A percentile compares a stretch with the other conserved stretches of the same genome.
Evolutionary conservation across 2,113 vertebrate genomes (phyloP).

Genomic region (Bagarius yarrelli): DNA sequence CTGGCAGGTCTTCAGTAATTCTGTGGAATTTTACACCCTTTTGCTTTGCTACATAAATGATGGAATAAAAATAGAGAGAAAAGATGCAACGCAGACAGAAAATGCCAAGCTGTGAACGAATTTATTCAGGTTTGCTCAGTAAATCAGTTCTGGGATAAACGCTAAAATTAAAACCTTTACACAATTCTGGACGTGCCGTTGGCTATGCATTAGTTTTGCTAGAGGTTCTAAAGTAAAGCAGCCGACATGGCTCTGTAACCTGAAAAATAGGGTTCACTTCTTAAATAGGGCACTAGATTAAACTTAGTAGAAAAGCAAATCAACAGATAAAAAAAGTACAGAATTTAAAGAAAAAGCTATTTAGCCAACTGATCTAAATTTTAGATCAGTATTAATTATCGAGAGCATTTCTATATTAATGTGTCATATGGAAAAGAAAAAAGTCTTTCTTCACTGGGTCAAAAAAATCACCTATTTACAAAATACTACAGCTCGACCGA

Average conservation of each 20-base stretch:
- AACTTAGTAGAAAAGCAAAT: too few relatives aligned
- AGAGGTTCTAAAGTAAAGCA: not conserved
- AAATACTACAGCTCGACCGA: too few relatives aligned
- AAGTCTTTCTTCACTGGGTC: too few relatives aligned
- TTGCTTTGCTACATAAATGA: not conserved
- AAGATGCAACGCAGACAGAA: not conserved
- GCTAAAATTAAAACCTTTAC: not conserved
- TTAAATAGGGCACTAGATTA: not conserved
- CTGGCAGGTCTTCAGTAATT: conserved; percentile 27
- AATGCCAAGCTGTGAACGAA: not conserved
- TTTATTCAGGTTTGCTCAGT: not conserved
- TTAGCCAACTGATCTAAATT: too few relatives aligned
- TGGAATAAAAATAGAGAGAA: not conserved
- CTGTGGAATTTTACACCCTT: not conserved
- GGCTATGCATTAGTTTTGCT: not conserved
- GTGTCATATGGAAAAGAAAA: too few relatives aligned
- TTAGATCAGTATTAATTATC: too few relatives aligned
- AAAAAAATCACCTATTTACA: too few relatives aligned
- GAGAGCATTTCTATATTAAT: too few relatives aligned
- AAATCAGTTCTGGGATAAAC: conserved; percentile 19
- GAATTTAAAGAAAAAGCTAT: too few relatives aligned
- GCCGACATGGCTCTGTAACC: not conserved
- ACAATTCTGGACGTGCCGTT: not conserved
- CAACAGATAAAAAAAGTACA: too few relatives aligned
- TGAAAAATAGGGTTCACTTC: not conserved